A percentile compares a stretch with the other conserved stretches of the same genome.
phyloP scores from a whole-genome alignment of 1,140 invertebrate genomes.

The Steinernema feltiae region DNA sequence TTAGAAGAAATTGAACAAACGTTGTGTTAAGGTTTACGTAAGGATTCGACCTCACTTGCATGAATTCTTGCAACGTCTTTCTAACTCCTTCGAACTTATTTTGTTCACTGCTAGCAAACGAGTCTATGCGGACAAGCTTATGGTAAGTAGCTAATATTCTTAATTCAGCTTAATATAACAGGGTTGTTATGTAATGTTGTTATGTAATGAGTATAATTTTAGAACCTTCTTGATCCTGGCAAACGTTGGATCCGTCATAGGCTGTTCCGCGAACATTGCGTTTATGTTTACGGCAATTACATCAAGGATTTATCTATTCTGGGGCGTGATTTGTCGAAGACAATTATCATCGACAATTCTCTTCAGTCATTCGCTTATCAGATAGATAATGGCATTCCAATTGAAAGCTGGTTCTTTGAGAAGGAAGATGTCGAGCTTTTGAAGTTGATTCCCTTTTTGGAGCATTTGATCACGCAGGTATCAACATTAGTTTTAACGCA shows the following conservation, averaged over 20 bases:
- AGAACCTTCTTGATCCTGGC: conserved; percentile 80
- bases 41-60: conserved; percentile 80
- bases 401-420: conserved; percentile 94
- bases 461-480: conserved; percentile 68
- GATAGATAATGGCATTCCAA: conserved; percentile 91
- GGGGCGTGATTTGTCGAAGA: conserved; percentile 81
- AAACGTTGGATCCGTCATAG: conserved; percentile 74
- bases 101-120: conserved; percentile 91
- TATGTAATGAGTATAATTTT: too few relatives aligned
- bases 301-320: conserved; percentile 90
- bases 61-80: conserved; percentile 84
- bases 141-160: conserved; percentile 58
- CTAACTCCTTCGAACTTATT: conserved; percentile 84
- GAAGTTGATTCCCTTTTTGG: conserved; percentile 85
- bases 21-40: conserved; percentile 70
- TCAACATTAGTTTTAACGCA: background rate
- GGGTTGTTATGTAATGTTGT: too few relatives aligned
- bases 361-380: conserved; percentile 85
- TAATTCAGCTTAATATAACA: background rate
- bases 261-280: conserved; percentile 87
- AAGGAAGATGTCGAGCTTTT: conserved; percentile 80
- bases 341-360: conserved; percentile 85
- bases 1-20: background rate
- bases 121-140: conserved; percentile 86
- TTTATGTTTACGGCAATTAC: conserved; percentile 89